These are phyloP conservation scores for Prinia subflava DNA, from an alignment of 2,113 vertebrate genomes.

Conservation along the genomic window DNA sequence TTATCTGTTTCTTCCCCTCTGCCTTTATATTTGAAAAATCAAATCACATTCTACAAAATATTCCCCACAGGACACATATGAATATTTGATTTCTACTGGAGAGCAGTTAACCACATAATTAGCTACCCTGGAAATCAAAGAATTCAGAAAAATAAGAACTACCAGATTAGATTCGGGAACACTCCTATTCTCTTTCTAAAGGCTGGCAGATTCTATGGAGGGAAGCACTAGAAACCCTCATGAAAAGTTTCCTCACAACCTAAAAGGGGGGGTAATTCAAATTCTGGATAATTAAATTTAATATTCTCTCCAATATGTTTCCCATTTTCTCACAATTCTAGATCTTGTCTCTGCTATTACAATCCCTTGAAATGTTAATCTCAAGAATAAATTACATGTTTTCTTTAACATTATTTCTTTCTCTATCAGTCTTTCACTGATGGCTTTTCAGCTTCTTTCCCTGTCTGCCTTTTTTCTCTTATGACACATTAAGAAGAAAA, in stretches of 20 bases:
- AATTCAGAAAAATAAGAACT: neutral
- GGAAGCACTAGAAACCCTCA: neutral
- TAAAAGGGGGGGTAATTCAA: neutral
- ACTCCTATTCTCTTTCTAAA: neutral
- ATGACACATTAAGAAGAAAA: neutral
- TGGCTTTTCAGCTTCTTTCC: neutral
- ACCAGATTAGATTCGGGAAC: neutral
- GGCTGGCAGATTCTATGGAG: neutral
- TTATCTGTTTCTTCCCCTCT: neutral
- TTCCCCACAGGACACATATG: neutral
- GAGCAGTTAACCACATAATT: neutral
- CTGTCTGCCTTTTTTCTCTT: neutral
- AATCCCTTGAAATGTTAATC: neutral
- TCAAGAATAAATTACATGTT: neutral
- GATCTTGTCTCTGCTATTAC: neutral
- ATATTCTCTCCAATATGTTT: neutral
- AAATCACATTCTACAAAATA: neutral
- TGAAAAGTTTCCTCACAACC: neutral
- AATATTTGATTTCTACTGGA: neutral
- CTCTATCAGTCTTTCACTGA: neutral
- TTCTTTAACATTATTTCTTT: neutral
- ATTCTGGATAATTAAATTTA: neutral
- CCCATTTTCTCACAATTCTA: neutral
- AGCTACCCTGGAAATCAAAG: neutral
- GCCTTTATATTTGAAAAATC: neutral